Conservation (phyloP, 2,888 invertebrate species). For the Kryphioiulus occultus region DNA sequence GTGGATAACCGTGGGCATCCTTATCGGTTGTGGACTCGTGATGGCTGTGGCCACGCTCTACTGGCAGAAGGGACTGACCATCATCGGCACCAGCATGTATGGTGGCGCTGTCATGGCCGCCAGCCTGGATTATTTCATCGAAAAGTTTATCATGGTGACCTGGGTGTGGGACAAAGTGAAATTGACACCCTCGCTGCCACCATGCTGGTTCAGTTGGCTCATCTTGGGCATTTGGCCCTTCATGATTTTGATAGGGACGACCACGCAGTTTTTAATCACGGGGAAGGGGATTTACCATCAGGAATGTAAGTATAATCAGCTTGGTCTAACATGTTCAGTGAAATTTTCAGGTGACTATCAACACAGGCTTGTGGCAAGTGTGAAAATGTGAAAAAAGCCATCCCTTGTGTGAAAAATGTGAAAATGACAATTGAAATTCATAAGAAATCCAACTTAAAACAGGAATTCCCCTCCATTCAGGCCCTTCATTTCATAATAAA, state of each 20-base stretch:
- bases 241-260: conserved; percentile 72
- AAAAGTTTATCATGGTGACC: conserved; percentile 71
- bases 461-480: too few species aligned
- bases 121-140: conserved; percentile 78
- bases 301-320: conserved; percentile 59
- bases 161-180: conserved; percentile 77
- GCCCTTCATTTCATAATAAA: too few species aligned
- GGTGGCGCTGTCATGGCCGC: conserved; percentile 77
- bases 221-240: conserved; percentile 77
- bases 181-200: conserved; percentile 58
- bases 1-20: conserved; percentile 75
- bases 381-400: too few species aligned
- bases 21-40: conserved; percentile 72
- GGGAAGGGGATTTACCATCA: conserved; percentile 68
- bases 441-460: too few species aligned
- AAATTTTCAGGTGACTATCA: too few species aligned
- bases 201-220: conserved; percentile 77
- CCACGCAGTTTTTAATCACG: conserved; percentile 75
- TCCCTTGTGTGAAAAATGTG: too few species aligned
- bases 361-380: too few species aligned
- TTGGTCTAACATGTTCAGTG: neutral
- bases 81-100: conserved; percentile 77
- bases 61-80: conserved; percentile 78
- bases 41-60: conserved; percentile 76
- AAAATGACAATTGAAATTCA: too few species aligned